A percentile compares a stretch with the other conserved stretches of the same genome.
Conservation (phyloP, 2,888 invertebrate genomes). For the Pantelozetes paolii region DNA sequence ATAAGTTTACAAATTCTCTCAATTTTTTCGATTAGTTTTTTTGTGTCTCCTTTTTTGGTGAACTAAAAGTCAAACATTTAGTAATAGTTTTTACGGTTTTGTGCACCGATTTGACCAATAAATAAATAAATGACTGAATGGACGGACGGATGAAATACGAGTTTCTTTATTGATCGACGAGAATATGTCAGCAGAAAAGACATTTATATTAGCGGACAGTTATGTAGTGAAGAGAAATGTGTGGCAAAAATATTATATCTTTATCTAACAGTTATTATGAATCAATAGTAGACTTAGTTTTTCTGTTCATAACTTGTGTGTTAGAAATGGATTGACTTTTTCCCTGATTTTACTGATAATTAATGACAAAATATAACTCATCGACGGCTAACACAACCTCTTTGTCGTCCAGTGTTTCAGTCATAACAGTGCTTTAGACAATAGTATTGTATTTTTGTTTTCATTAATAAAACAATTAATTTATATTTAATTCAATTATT, state of each 20-base stretch:
- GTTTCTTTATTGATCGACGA: conserved; percentile 20
- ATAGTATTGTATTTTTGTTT: too few relatives aligned
- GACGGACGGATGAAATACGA: conserved; percentile 18
- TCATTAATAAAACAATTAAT: too few relatives aligned
- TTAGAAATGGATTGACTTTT: too few relatives aligned
- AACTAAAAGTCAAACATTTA: not conserved
- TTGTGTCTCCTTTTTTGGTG: not conserved
- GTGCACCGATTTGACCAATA: not conserved
- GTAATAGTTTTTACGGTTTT: conserved; percentile 21
- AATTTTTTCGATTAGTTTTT: not conserved
- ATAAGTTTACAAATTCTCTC: not conserved
- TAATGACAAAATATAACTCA: too few relatives aligned
- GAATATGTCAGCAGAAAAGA: not conserved
- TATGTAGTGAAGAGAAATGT: not conserved
- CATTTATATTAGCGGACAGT: not conserved
- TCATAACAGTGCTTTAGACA: too few relatives aligned
- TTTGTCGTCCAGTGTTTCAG: too few relatives aligned
- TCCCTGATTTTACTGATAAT: too few relatives aligned
- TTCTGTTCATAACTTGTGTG: too few relatives aligned
- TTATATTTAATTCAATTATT: too few relatives aligned
- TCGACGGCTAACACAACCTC: too few relatives aligned
- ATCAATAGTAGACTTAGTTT: not conserved
- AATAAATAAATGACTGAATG: conserved; percentile 13
- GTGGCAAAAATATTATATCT: not conserved
- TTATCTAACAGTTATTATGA: not conserved